These are phyloP conservation scores for Petrocephalus schoutedeni DNA, from an alignment of 2,797 vertebrate species.

Conservation along the genomic window DNA sequence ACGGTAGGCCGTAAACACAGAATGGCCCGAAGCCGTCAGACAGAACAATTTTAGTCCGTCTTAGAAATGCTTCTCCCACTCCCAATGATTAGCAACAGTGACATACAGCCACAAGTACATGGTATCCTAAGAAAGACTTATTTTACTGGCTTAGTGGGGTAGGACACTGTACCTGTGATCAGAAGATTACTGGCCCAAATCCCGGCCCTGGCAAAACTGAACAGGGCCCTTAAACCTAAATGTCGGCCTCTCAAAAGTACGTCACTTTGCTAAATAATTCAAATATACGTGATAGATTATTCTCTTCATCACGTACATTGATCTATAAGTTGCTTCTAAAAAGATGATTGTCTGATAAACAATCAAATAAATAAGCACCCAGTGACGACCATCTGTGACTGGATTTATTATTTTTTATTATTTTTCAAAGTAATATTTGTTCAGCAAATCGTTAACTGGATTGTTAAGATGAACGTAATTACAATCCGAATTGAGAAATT, in stretches of 20 bases:
- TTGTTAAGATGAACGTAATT: not conserved
- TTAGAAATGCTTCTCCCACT: not conserved
- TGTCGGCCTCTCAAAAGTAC: not conserved
- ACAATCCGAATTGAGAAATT: not conserved
- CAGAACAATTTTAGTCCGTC: not conserved
- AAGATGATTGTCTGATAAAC: not conserved
- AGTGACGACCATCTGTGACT: not conserved
- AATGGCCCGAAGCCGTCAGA: not conserved
- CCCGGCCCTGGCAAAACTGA: not conserved
- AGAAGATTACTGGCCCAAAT: not conserved
- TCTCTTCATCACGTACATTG: not conserved
- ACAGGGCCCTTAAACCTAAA: not conserved
- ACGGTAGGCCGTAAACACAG: conserved; percentile 28
- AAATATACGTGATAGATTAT: not conserved
- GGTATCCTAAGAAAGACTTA: not conserved
- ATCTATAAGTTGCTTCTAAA: not conserved
- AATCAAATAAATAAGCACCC: not conserved
- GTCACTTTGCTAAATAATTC: not conserved
- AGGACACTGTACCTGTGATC: not conserved
- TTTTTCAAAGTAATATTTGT: not conserved
- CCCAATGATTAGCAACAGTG: too few relatives aligned
- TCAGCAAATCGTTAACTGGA: not conserved
- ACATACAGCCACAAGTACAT: not conserved
- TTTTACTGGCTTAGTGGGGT: not conserved
- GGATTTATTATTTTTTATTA: not conserved